Evolutionary conservation across 2,797 vertebrate genomes (phyloP).

Genomic region (Mus caroli): DNA sequence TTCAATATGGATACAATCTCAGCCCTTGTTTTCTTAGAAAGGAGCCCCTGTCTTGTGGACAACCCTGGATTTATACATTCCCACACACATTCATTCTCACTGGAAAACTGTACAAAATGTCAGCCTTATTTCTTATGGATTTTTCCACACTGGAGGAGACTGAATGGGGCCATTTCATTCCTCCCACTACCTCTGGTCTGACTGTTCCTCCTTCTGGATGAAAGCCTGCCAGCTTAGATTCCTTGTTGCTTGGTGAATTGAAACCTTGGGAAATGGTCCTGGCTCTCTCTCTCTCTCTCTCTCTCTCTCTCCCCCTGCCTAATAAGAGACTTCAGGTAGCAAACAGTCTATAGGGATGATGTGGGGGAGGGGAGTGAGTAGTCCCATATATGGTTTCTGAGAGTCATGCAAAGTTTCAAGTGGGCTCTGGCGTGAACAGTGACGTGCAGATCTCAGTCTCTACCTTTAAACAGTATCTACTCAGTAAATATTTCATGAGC

Average conservation of each 20-base stretch:
- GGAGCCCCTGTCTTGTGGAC: constrained; percentile 60
- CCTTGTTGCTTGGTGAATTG: background rate
- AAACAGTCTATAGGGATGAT: background rate
- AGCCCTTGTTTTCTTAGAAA: constrained; percentile 51
- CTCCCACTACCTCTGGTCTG: constrained; percentile 68
- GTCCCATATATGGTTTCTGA: background rate
- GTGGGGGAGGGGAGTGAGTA: too few species aligned
- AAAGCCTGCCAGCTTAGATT: constrained; percentile 34
- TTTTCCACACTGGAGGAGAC: constrained; percentile 71
- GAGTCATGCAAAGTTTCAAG: background rate
- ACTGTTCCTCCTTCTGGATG: constrained; percentile 58
- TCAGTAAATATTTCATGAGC: background rate
- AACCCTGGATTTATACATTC: constrained; percentile 44
- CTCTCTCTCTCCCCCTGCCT: background rate
- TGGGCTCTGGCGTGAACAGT: background rate
- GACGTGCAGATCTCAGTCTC: background rate
- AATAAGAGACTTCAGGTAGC: background rate
- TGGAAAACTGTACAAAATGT: constrained; percentile 66
- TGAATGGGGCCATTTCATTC: constrained; percentile 79
- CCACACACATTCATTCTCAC: constrained; percentile 44
- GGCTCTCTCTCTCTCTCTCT: too few species aligned
- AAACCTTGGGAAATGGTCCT: background rate
- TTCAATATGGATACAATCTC: background rate
- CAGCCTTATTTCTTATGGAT: constrained; percentile 69
- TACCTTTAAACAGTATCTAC: background rate